Evolutionary conservation across 2,888 invertebrate species (phyloP), one percentile per base, ranked within the genome.

Genomic region (Flexamia atlantica): DNA sequence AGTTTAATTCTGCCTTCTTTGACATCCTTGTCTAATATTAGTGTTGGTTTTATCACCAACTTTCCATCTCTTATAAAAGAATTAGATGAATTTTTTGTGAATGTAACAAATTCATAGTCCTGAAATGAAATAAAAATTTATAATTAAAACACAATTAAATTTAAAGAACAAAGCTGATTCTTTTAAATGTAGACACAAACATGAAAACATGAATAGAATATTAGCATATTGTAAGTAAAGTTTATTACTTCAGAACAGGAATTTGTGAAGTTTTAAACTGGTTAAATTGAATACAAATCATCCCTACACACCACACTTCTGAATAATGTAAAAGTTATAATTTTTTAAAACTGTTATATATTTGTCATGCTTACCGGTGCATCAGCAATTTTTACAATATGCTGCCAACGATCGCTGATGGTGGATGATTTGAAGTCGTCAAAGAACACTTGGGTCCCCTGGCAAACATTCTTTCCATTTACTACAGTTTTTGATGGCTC

Each of bases 41-140:
- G 91, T 92, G 10, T 89, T 87, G 0, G 92, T 92, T 82, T 89
- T 3, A 90, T 88, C 10, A 85, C 83, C 50, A 90, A 86, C 12
- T 85, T 86, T 4, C 89, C 89, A 83, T 89, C 81, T 3, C 40
- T 40, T 50, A 88, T 76, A 84, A 84, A 74, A 14, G 88, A 82
- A 25, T 88, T 88, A 12, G 87, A 83, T 0, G 86, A 42, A 5
- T 88, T 86, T 57, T 89, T 89, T 57, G 89, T 89, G 84, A 88
- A 90, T 9, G 88, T 87, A 74, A 89, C 89, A 86, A 90, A 90
- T 86, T 90, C 89, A 76, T 89, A 90, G 81, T 90, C 89, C 90
- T 90, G 79, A 46, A 83, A 85, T n/a, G 20, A 2, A 60, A 20
- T 12, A 57, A 57, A 57, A n/a, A n/a, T n/a, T n/a, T n/a, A n/a